phyloP scores from a whole-genome alignment of 2,888 invertebrate species.

The Oeneis ivallda region DNA sequence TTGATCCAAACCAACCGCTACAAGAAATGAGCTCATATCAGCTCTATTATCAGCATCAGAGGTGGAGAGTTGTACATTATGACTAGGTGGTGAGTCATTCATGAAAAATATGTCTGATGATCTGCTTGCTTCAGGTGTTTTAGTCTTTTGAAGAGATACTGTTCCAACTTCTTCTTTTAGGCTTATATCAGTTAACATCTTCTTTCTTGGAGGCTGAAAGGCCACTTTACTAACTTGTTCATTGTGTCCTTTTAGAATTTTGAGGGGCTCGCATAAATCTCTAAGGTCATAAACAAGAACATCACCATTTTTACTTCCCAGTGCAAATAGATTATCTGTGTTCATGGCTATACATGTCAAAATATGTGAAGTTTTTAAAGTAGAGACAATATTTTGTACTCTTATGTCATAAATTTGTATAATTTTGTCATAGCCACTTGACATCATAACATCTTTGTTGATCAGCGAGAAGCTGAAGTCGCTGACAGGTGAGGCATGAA shows the following conservation, averaged over 20 bases:
- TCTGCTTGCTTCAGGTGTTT: slow-evolving; percentile 56
- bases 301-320: slow-evolving; percentile 80
- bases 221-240: slow-evolving; percentile 71
- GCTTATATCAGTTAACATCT: slow-evolving; percentile 63
- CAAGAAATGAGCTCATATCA: slow-evolving; percentile 64
- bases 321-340: slow-evolving; percentile 73
- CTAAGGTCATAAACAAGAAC: slow-evolving; percentile 80
- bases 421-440: slow-evolving; percentile 80
- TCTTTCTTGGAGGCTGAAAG: slow-evolving; percentile 70
- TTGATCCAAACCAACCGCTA: slow-evolving; percentile 71
- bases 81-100: slow-evolving; percentile 65
- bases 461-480: slow-evolving; percentile 80
- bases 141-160: slow-evolving; percentile 50
- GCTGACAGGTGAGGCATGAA: slow-evolving; percentile 82
- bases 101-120: slow-evolving; percentile 69
- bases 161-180: slow-evolving; percentile 66
- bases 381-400: slow-evolving; percentile 70
- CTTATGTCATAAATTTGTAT: slow-evolving; percentile 82
- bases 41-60: slow-evolving; percentile 56
- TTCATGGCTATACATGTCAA: slow-evolving; percentile 71
- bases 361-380: slow-evolving; percentile 63
- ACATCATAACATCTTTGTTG: slow-evolving; percentile 79
- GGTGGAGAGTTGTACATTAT: slow-evolving; percentile 48
- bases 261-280: slow-evolving; percentile 71
- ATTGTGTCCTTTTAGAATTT: slow-evolving; percentile 75